Conservation (phyloP, 2,888 invertebrate genomes). For the Lordiphosa andalusiaca region DNA sequence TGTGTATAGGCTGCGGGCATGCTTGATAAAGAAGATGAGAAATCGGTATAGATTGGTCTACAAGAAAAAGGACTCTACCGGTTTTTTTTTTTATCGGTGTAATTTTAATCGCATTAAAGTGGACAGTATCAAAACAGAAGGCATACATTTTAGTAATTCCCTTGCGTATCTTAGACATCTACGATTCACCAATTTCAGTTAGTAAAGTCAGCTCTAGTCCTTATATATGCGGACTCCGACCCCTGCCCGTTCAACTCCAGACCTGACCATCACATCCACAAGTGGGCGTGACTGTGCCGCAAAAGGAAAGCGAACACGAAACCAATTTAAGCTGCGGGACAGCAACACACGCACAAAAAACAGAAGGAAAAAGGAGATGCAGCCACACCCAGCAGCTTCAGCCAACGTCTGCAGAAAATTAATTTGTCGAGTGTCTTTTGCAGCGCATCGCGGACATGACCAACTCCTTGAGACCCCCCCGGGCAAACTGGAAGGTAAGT, state of each 20-base stretch:
- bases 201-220: no score
- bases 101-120: no score
- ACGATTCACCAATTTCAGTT: no score
- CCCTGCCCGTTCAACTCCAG: not conserved
- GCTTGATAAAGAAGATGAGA: no score
- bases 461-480: conserved; percentile 28
- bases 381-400: conserved; percentile 72
- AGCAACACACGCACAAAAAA: conserved; percentile 5
- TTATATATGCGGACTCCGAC: no score
- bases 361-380: conserved; percentile 19
- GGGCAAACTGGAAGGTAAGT: conserved; percentile 35
- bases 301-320: conserved; percentile 48
- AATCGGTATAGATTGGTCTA: no score
- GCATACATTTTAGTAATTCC: no score
- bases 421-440: conserved; percentile 65
- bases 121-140: no score
- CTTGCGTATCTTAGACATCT: no score
- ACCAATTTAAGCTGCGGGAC: conserved; percentile 53
- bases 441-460: conserved; percentile 43
- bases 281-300: conserved; percentile 29
- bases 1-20: no score
- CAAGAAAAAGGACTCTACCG: no score
- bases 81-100: no score
- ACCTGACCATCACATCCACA: conserved; percentile 17
- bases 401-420: conserved; percentile 67